Base-by-base conservation (phyloP, 2,797 vertebrate species). In the Phylloscopus collybita region DNA sequence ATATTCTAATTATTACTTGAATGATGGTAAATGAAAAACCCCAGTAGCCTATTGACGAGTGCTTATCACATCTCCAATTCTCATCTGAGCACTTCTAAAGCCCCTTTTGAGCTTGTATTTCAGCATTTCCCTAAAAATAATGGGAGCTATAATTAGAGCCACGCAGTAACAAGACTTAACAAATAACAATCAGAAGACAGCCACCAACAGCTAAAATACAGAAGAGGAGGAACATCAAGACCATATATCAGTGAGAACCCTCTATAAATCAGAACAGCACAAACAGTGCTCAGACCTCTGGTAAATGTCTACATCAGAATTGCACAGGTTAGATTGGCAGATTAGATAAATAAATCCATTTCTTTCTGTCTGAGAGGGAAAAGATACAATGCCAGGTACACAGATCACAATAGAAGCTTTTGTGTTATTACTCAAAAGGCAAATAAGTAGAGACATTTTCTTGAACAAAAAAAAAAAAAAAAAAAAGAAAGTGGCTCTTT, bases 1-100 rank as follows among this genome's bases (percentile, higher is more conserved):
- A 95, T 95, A 95, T 97, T 96, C 89, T 91, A 95, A 95, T 97
- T 93, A 95, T 93, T 95, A 94, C 93, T 92, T 96, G 92, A 96
- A 91, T 44, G 67, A 94, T 71, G 74, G 61, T 42, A 95, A 95
- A 72, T 86, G 67, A 96, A 96, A 96, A 95, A 53, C 60, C 92
- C 79, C 83, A 89, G 82, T 70, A 93, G 75, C 57, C 87, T 80
- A 88, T 49, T 96, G 94, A 94, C 21, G 30, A 72, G 83, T 70
- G 83, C 87, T 97, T 95, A 96, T 95, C 92, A 93, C 72, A 95
- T 95, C 82, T 86, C 88, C 91, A 91, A 74, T 91, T 94, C 92
- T 95, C 95, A 88, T 96, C 93, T 91, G 64, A 89, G 75, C 64
- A 67, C 75, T 95, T 95, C 85, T 89, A 93, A 96, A 95, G 60